phyloP scores from a whole-genome alignment of 2,113 vertebrate genomes.

The Andinoacara biseriatus region DNA sequence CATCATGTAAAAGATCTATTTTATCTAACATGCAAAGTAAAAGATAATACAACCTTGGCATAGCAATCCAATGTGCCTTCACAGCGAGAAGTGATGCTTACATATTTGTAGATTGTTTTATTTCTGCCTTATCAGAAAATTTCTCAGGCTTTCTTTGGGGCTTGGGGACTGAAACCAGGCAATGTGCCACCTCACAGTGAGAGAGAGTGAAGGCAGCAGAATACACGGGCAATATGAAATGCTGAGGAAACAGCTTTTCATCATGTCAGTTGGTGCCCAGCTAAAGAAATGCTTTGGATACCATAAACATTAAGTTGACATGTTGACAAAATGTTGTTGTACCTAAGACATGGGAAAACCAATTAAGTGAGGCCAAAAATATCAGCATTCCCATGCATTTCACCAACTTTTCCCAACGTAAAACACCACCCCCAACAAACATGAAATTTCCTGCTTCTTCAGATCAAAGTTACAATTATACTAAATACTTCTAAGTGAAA shows the following conservation, averaged over 20 bases:
- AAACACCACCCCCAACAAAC: slow-evolving; percentile 7
- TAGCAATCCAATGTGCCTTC: neutral
- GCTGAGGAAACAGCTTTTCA: slow-evolving; percentile 62
- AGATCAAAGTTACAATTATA: slow-evolving; percentile 25
- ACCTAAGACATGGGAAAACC: slow-evolving; percentile 47
- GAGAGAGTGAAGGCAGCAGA: slow-evolving; percentile 48
- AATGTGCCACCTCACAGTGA: slow-evolving; percentile 31
- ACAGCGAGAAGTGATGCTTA: neutral
- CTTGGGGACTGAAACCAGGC: slow-evolving; percentile 43
- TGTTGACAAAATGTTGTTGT: slow-evolving; percentile 31
- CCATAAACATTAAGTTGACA: slow-evolving; percentile 29
- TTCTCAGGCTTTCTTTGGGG: slow-evolving; percentile 73
- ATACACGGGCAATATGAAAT: slow-evolving; percentile 24
- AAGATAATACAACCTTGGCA: neutral
- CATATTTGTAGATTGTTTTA: slow-evolving; percentile 60
- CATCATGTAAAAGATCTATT: neutral
- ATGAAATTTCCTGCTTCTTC: slow-evolving; percentile 27
- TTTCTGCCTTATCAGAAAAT: slow-evolving; percentile 57
- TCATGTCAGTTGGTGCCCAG: slow-evolving; percentile 30
- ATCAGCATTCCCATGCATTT: slow-evolving; percentile 19
- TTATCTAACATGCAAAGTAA: neutral
- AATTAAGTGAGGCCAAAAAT: neutral
- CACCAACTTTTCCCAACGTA: slow-evolving; percentile 5
- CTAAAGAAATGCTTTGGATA: slow-evolving; percentile 41
- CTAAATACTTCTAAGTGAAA: slow-evolving; percentile 9